Percentiles rank a stretch among this genome's conserved stretches.
Evolutionary conservation across 2,797 vertebrate genomes (phyloP).

Genomic region (Paramormyrops hopkinsi): DNA sequence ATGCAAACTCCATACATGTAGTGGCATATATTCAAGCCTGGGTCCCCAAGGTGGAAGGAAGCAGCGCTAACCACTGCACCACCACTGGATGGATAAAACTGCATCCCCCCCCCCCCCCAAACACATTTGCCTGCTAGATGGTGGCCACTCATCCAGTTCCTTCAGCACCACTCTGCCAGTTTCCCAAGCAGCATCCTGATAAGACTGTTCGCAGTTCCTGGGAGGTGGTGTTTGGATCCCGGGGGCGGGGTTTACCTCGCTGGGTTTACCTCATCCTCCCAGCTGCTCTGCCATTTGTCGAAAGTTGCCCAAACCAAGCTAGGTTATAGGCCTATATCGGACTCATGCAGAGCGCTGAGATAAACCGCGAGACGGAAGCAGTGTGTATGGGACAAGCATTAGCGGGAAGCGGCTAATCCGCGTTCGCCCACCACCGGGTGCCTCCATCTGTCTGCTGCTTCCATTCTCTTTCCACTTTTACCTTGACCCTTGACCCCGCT

Average conservation of each 20-base stretch:
- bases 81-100: neutral
- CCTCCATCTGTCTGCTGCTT: neutral
- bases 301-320: neutral
- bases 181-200: neutral
- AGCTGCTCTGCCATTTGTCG: neutral
- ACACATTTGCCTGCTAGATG: neutral
- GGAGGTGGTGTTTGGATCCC: neutral
- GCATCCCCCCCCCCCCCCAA: neutral
- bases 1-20: neutral
- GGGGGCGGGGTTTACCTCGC: too few relatives aligned
- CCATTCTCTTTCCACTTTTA: neutral
- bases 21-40: neutral
- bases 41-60: too few relatives aligned
- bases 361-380: neutral
- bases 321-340: neutral
- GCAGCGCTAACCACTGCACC: neutral
- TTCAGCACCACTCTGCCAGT: neutral
- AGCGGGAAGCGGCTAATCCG: neutral
- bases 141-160: neutral
- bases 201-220: neutral
- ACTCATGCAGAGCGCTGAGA: neutral
- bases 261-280: neutral
- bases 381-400: neutral
- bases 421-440: neutral
- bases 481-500: conserved; percentile 5